Conservation (phyloP, 2,797 vertebrate genomes). For the Allobates femoralis region DNA sequence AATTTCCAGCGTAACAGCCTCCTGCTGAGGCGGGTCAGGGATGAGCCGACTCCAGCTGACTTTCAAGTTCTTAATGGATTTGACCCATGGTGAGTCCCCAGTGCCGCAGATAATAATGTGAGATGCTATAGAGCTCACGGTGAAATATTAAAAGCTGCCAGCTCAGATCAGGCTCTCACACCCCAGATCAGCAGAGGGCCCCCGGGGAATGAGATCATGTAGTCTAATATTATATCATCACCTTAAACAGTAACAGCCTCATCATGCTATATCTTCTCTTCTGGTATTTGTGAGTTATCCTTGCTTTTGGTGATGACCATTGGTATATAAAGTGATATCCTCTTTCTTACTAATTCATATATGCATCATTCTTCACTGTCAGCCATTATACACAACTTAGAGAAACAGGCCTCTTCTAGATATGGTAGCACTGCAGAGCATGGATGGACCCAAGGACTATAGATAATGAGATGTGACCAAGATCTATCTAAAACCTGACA, state of each 20-base stretch:
- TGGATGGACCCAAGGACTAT: too few species aligned
- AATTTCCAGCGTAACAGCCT: slow-evolving; percentile 39
- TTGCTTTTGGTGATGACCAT: too few species aligned
- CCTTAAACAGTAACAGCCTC: too few species aligned
- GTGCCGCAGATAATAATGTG: slow-evolving; percentile 17
- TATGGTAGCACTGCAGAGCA: too few species aligned
- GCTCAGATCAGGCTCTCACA: neutral
- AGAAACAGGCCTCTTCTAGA: too few species aligned
- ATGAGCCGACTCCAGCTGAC: slow-evolving; percentile 10
- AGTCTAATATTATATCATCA: neutral
- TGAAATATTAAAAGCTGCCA: slow-evolving; percentile 29
- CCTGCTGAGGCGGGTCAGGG: slow-evolving; percentile 33
- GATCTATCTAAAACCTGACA: too few species aligned
- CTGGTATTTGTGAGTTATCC: too few species aligned
- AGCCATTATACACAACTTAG: too few species aligned
- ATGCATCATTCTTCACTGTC: too few species aligned
- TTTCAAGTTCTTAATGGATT: slow-evolving; percentile 56
- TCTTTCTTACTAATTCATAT: too few species aligned
- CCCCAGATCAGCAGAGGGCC: neutral
- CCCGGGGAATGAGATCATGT: neutral
- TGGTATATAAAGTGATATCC: too few species aligned
- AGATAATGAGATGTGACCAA: too few species aligned
- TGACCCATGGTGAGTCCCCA: slow-evolving; percentile 24
- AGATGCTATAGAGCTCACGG: neutral
- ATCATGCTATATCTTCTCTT: neutral